Percentiles rank a stretch among this genome's conserved stretches.
Conservation (phyloP, 92 coral and sea anemone genomes). For the Epizoanthus stellaris region DNA sequence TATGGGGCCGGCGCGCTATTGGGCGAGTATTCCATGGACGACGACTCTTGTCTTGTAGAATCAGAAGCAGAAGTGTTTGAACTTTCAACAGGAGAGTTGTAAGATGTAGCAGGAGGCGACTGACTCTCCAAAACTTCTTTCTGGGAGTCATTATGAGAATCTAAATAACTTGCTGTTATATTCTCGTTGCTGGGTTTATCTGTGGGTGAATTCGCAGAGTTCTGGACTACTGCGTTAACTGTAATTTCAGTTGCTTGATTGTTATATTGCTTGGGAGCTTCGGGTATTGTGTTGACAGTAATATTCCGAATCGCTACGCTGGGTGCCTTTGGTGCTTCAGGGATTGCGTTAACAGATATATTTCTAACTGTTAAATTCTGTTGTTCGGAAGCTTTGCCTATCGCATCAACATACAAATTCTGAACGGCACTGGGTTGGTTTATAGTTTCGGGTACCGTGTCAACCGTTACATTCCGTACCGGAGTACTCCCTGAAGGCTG, state of each 20-base stretch:
- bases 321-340: not conserved
- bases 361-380: not conserved
- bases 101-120: not conserved
- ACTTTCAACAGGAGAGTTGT: not conserved
- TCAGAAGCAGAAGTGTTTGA: conserved; percentile 18
- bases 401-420: not conserved
- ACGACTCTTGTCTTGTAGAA: conserved; percentile 33
- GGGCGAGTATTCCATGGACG: conserved; percentile 54
- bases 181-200: conserved; percentile 28
- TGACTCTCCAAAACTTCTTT: conserved; percentile 17
- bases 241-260: not conserved
- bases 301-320: conserved; percentile 23
- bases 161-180: conserved; percentile 24
- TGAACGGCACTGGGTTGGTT: not conserved
- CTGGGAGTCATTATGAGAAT: conserved; percentile 25
- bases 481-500: not conserved
- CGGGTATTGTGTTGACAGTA: conserved; percentile 31
- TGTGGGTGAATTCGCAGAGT: not conserved
- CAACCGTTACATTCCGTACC: conserved; percentile 5
- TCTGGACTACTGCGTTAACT: conserved; percentile 35
- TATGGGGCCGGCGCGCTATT: conserved; percentile 53
- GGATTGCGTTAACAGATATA: not conserved
- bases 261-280: not conserved
- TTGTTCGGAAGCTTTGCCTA: conserved; percentile 8
- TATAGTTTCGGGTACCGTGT: conserved; percentile 12